Base-by-base conservation (phyloP, 2,113 vertebrate species). In the Oncorhynchus nerka region DNA sequence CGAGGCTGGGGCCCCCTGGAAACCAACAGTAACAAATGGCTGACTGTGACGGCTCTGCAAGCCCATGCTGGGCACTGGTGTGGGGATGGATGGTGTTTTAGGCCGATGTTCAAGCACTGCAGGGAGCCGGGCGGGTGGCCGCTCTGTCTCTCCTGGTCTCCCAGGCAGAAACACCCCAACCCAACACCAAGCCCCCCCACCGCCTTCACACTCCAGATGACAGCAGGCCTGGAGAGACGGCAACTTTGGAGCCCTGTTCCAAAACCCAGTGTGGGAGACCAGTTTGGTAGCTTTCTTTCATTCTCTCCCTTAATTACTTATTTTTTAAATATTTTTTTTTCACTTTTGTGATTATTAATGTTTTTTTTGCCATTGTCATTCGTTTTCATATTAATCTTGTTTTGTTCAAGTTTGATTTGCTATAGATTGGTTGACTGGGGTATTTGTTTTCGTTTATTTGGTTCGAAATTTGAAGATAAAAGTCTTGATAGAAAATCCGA, bases 21-120 rank as follows among this genome's bases (percentile, higher is more conserved):
- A 92, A 91, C 91, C 90, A 84, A 87, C 92, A 92, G 92, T 92
- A 93, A 91, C 92, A 94, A 93, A 94, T 94, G 93, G 92, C 91
- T 93, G 92, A 92, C 93, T 91, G 88, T 85, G 93, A 91, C 88
- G 90, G 89, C 89, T 91, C 91, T 77, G 89, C 87, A 88, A 90
- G 90, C 92, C 91, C 91, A 91, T 90, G 93, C 92, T 94, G 93
- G 90, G 93, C 91, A 85, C 91, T 93, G 92, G 93, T 94, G 93
- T 94, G 92, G 84, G 88, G 87, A 89, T 92, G 89, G 83, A 81
- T 85, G 85, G 83, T 93, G 93, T 93, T 93, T 93, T 90, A 92
- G 92, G 92, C 93, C 92, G 90, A 91, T 93, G 93, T 94, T 94
- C 93, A 93, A 94, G 84, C 93, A 88, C 93, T 93, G 93, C 93